A percentile compares a stretch with the other conserved stretches of the same genome.
These are phyloP conservation scores for Columba livia DNA, from an alignment of 2,113 vertebrate genomes.

Conservation along the genomic window DNA sequence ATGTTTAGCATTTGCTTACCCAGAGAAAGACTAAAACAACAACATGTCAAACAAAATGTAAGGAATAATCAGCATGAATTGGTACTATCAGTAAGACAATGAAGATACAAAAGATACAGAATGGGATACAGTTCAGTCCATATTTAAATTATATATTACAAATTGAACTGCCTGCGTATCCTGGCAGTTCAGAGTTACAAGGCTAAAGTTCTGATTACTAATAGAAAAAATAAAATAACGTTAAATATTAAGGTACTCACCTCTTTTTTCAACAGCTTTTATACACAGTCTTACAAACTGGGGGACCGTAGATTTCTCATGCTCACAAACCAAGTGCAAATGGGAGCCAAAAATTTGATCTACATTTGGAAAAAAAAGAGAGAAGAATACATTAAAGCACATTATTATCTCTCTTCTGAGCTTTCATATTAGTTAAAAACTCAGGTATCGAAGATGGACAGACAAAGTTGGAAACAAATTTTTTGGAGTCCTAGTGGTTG, in stretches of 20 bases:
- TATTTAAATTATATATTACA: conserved; percentile 22
- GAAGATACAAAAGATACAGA: conserved; percentile 46
- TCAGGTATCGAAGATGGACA: background rate
- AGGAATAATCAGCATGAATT: conserved; percentile 44
- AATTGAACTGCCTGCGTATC: conserved; percentile 5
- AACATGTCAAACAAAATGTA: conserved; percentile 61
- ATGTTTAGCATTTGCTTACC: conserved; percentile 61
- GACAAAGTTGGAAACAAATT: background rate
- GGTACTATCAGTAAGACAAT: conserved; percentile 55
- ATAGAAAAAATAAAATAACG: background rate
- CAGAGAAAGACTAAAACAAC: conserved; percentile 65
- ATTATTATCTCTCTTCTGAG: background rate
- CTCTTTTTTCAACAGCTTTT: conserved; percentile 88
- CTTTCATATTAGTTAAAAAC: background rate
- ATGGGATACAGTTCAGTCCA: conserved; percentile 20
- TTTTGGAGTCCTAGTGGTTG: background rate
- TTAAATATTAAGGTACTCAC: conserved; percentile 71
- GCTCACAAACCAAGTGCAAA: conserved; percentile 85
- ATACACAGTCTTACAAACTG: conserved; percentile 87
- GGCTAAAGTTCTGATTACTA: background rate
- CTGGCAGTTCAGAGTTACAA: background rate
- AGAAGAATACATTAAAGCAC: background rate
- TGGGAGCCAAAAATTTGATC: conserved; percentile 94
- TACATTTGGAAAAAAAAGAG: conserved; percentile 65
- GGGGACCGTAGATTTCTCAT: conserved; percentile 87